phyloP scores from a whole-genome alignment of 2,888 invertebrate species.

The Clitarchus hookeri region DNA sequence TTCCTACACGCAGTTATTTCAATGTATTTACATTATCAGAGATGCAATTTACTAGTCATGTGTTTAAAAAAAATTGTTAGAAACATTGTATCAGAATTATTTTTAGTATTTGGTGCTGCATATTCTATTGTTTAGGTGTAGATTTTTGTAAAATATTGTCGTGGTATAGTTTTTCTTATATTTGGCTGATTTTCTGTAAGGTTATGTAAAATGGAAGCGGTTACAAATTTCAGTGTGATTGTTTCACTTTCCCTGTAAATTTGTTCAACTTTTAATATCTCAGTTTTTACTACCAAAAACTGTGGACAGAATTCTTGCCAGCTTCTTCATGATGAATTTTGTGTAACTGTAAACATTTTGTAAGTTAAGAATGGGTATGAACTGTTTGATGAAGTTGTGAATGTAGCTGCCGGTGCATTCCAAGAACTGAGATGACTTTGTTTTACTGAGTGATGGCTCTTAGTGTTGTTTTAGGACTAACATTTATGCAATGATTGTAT shows the following conservation, averaged over 20 bases:
- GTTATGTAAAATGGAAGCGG: background rate
- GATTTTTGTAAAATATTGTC: background rate
- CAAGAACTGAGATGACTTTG: background rate
- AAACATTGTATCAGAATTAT: background rate
- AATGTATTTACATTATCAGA: background rate
- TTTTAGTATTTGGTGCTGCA: background rate
- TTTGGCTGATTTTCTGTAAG: background rate
- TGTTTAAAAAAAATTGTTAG: background rate
- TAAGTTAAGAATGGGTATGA: background rate
- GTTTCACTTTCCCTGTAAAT: background rate
- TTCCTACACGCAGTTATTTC: background rate
- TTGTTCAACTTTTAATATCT: too few relatives aligned
- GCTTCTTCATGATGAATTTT: too few relatives aligned
- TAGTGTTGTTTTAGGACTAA: background rate
- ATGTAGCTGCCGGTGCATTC: background rate
- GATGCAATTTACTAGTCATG: background rate
- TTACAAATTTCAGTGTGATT: background rate
- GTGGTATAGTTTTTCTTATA: background rate
- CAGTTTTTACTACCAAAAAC: too few relatives aligned
- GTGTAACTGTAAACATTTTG: background rate
- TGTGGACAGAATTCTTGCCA: too few relatives aligned
- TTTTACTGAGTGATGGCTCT: background rate
- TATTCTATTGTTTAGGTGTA: background rate
- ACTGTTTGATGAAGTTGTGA: background rate
- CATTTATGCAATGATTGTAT: background rate